Evolutionary conservation across 92 coral and sea anemone species (phyloP), one percentile per base, ranked within the genome.

Genomic region (Isaurus tuberculatus): DNA sequence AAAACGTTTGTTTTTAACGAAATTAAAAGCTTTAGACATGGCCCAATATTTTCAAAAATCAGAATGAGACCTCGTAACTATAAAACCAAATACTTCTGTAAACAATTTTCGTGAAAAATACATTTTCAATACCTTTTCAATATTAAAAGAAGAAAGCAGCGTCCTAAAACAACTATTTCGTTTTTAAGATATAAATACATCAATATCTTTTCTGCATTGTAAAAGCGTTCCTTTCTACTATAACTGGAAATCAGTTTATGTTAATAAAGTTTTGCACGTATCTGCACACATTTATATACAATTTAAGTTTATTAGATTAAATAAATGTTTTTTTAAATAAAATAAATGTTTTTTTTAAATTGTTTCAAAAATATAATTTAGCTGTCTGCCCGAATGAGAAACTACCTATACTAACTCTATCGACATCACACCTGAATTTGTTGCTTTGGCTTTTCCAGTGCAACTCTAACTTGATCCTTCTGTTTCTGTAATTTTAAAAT

Each of bases 391-490:
- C 34, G 29, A 8, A 10, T n/a, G n/a, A n/a, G n/a, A n/a, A 17
- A 1, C n/a, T 10, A 65, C 11, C 28, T 31, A 30, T 8, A 34
- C 13, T 44, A 23, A 70, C 32, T 11, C 33, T 9, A 72, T n/a
- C 8, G 42, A 34, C n/a, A 0, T 14, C 68, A 23, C 34, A 77
- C 82, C 82, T 77, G 82, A 40, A 77, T 58, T 57, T 77, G 82
- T 57, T 77, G 82, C 33, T 77, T 77, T 5, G 82, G 82, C 57
- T 77, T 77, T 77, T 57, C 82, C 69, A 77, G 28, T 34, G 82
- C 82, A 34, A 11, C 22, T 42, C 23, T 77, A 17, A 77, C 70
- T 26, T 77, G 82, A 26, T 58, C 82, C 70, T 77, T 77, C 14
- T 55, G 70, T 31, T 22, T 77, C 82, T 77, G 70, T 48, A 0